These are phyloP conservation scores for Petaurus breviceps DNA, from an alignment of 2,113 vertebrate species.

Conservation along the genomic window DNA sequence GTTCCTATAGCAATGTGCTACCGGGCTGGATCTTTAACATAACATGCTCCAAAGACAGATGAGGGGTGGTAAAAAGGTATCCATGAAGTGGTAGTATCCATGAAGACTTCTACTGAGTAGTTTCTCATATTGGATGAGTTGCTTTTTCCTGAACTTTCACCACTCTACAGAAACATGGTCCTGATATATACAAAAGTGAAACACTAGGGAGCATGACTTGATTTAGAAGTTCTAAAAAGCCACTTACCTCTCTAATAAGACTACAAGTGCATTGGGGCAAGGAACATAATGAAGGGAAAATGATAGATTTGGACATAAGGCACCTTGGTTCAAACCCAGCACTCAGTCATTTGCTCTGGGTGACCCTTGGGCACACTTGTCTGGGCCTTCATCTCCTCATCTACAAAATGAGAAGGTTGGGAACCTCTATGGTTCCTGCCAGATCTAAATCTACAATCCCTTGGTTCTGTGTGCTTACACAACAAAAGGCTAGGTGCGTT, in stretches of 20 bases:
- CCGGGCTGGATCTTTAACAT: neutral
- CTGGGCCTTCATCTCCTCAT: neutral
- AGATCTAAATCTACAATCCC: neutral
- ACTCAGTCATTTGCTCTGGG: neutral
- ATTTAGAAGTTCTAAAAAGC: neutral
- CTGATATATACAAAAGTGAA: neutral
- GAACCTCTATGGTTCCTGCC: neutral
- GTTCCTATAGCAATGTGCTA: neutral
- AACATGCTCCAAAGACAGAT: neutral
- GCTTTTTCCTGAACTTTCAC: neutral
- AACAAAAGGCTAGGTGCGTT: neutral
- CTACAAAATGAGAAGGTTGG: neutral
- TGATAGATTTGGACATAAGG: neutral
- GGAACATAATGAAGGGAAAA: neutral
- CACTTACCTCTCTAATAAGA: neutral
- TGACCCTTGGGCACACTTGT: neutral
- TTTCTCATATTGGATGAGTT: neutral
- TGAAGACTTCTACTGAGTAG: neutral
- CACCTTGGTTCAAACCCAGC: neutral
- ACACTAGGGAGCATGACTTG: neutral
- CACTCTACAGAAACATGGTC: neutral
- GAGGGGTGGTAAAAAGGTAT: neutral
- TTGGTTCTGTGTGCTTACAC: neutral
- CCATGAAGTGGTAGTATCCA: too few relatives aligned
- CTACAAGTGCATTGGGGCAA: neutral